Evolutionary conservation across 2,888 invertebrate genomes (phyloP), one percentile per base, ranked within the genome.

Genomic region (Cantharis rufa): DNA sequence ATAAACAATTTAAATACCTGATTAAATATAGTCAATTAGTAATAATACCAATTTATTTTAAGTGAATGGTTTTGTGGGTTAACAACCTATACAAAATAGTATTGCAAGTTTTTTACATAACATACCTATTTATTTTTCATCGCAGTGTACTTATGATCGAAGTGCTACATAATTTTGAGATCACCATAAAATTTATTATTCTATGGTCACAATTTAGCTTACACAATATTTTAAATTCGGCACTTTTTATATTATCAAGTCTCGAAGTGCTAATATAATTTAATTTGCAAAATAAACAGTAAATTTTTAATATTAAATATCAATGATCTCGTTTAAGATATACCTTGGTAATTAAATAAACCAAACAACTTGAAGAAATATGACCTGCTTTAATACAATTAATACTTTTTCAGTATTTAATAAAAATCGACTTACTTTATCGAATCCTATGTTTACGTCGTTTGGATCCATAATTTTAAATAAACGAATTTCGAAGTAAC

Each of bases 11-110:
- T 16, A 66, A 21, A 66, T 16, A 63, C 16, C 18, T 16, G 16
- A 66, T 21, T 21, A 66, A 66, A 66, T 13, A 24, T 21, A 66
- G 21, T 24, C 24, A 66, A 66, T 66, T 66, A 21, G 24, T 66
- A 66, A 66, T 66, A 66, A 66, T 66, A 66, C 64, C 64, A 66
- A 66, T 66, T 66, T 66, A 66, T 66, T 24, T 21, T 66, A 66
- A 66, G 64, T 66, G 64, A 66, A 66, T 66, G 64, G 18, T 4
- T 66, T 66, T 66, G 64, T 66, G 24, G 64, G 64, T 66, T 66
- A 66, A 21, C 24, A 66, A 66, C 64, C 64, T 66, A 66, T 24
- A 66, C 64, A n/a, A 66, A 66, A 66, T 21, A 16, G 16, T 66
- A 66, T 66, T 66, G 24, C 64, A 66, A 21, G 21, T 66, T 66